Percentiles rank a stretch among this genome's conserved stretches.
phyloP scores from a whole-genome alignment of 2,113 vertebrate genomes.

The Pan troglodytes region DNA sequence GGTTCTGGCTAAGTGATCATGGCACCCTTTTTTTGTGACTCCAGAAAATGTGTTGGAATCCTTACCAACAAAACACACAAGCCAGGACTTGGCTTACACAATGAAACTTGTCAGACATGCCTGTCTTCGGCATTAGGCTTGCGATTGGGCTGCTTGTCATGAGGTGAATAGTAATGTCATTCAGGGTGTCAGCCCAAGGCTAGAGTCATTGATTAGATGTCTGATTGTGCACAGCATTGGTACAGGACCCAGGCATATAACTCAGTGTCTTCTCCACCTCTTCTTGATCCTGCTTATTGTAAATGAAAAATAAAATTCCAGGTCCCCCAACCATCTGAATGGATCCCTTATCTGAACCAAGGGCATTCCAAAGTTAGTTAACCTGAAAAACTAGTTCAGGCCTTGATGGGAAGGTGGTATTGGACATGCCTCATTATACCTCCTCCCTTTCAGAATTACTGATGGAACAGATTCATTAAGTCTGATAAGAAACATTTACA shows the following conservation, averaged over 20 bases:
- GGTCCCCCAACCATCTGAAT: too few relatives aligned
- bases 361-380: too few relatives aligned
- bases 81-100: not conserved
- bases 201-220: not conserved
- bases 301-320: too few relatives aligned
- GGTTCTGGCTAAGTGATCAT: not conserved
- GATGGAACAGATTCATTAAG: too few relatives aligned
- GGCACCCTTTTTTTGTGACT: not conserved
- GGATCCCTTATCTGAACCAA: too few relatives aligned
- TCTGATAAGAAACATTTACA: too few relatives aligned
- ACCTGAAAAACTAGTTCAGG: too few relatives aligned
- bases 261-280: not conserved
- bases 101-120: not conserved
- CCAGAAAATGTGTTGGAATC: not conserved
- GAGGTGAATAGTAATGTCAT: not conserved
- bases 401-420: too few relatives aligned
- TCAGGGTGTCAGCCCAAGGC: not conserved
- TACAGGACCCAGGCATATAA: not conserved
- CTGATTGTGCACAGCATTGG: too few relatives aligned
- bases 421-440: too few relatives aligned
- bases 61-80: not conserved
- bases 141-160: not conserved
- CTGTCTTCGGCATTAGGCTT: not conserved
- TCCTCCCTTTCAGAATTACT: too few relatives aligned
- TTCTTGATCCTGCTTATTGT: not conserved